A percentile compares a stretch with the other conserved stretches of the same genome.
Evolutionary conservation across 2,797 vertebrate genomes (phyloP).

Genomic region (Sparus aurata): DNA sequence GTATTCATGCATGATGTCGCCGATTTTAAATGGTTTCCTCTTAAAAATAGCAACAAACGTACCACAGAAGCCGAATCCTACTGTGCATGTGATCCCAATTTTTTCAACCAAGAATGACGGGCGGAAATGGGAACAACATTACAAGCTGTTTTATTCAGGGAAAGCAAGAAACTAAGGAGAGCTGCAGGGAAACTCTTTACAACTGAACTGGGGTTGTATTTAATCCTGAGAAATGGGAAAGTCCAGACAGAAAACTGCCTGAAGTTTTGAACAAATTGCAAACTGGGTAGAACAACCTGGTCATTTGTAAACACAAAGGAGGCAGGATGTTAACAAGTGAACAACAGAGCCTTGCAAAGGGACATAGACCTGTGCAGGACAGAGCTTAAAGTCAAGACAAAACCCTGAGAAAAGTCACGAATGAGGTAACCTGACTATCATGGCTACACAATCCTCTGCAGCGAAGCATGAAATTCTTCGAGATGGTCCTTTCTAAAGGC

Average conservation of each 20-base stretch:
- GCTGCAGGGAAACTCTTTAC: neutral
- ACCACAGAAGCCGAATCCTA: neutral
- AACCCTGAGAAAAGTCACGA: neutral
- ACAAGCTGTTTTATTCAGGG: neutral
- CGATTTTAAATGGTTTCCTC: neutral
- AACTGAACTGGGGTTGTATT: neutral
- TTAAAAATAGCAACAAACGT: neutral
- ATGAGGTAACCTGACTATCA: constrained; percentile 14
- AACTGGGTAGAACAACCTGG: too few species aligned
- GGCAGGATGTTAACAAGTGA: neutral
- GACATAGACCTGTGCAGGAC: neutral
- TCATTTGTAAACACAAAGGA: neutral
- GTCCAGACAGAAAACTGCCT: neutral
- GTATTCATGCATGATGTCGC: constrained; percentile 1
- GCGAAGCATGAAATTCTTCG: constrained; percentile 14
- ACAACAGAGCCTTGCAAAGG: neutral
- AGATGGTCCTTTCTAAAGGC: neutral
- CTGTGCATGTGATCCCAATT: neutral
- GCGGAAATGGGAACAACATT: neutral
- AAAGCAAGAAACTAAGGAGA: neutral
- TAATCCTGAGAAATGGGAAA: neutral
- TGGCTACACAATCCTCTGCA: neutral
- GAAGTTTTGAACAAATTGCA: neutral
- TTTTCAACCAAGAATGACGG: neutral
- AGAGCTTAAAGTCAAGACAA: neutral